Evolutionary conservation across 2,888 invertebrate genomes (phyloP).

Genomic region (Merodon equestris): DNA sequence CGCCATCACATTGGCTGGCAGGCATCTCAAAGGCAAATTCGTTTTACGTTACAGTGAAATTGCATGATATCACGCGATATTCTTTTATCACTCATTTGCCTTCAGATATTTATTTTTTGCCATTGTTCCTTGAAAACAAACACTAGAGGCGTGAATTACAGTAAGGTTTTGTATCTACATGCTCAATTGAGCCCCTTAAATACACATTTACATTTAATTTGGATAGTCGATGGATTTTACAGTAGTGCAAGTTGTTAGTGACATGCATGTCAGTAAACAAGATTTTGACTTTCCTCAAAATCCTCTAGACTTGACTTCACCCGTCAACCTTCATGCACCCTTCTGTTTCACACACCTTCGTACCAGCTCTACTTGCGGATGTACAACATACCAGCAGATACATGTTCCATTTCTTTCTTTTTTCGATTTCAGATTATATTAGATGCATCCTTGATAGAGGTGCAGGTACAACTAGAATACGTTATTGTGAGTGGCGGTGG

Average conservation of each 20-base stretch:
- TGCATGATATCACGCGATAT: conserved; percentile 78
- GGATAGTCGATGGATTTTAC: conserved; percentile 25
- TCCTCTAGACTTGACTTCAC: too few species aligned
- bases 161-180: conserved; percentile 55
- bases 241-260: neutral
- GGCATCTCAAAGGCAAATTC: conserved; percentile 34
- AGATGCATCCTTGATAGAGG: conserved; percentile 62
- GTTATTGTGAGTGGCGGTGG: conserved; percentile 20
- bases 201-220: conserved; percentile 51
- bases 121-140: conserved; percentile 41
- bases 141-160: conserved; percentile 61
- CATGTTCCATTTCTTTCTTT: conserved; percentile 14
- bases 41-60: conserved; percentile 74
- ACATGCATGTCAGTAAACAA: too few species aligned
- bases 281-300: too few species aligned
- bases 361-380: neutral
- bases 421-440: conserved; percentile 42
- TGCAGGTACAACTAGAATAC: conserved; percentile 25
- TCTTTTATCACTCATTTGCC: conserved; percentile 60
- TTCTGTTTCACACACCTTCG: neutral
- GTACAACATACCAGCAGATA: conserved; percentile 7
- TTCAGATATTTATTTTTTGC: conserved; percentile 1
- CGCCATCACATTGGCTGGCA: too few species aligned
- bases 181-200: conserved; percentile 53
- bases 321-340: neutral